phyloP scores from a whole-genome alignment of 2,888 invertebrate genomes.

The Erannis defoliaria region DNA sequence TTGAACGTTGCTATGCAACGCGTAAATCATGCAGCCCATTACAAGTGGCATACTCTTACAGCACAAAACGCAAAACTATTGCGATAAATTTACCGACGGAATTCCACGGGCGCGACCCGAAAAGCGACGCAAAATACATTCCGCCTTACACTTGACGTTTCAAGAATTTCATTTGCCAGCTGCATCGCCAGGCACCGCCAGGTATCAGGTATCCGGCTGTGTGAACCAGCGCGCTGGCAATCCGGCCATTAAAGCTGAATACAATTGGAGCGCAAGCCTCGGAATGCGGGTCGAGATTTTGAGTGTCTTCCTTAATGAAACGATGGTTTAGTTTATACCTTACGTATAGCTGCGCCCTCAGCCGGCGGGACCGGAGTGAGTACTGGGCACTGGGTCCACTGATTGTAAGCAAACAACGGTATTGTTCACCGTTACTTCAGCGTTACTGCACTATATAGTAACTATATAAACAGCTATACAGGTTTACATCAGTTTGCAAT shows the following conservation, averaged over 20 bases:
- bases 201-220: constrained; percentile 19
- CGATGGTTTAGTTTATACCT: constrained; percentile 8
- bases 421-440: background rate
- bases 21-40: constrained; percentile 17
- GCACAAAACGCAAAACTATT: constrained; percentile 10
- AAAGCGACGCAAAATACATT: constrained; percentile 18
- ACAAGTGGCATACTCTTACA: constrained; percentile 12
- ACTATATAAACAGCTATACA: background rate
- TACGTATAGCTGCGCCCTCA: background rate
- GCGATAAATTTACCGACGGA: constrained; percentile 16
- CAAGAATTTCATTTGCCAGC: constrained; percentile 29
- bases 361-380: background rate
- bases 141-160: constrained; percentile 29
- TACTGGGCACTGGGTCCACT: background rate
- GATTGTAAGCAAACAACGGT: background rate
- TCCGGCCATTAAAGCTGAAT: constrained; percentile 31
- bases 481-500: background rate
- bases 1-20: constrained; percentile 18
- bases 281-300: constrained; percentile 36
- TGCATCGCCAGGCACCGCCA: constrained; percentile 18
- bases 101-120: constrained; percentile 5
- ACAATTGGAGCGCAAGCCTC: constrained; percentile 32
- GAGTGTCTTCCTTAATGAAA: constrained; percentile 33
- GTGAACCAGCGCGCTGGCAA: constrained; percentile 23
- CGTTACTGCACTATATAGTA: background rate